Percentiles rank a stretch among this genome's conserved stretches.
Evolutionary conservation across 2,888 invertebrate genomes (phyloP).

Genomic region (Dryococelus australis): DNA sequence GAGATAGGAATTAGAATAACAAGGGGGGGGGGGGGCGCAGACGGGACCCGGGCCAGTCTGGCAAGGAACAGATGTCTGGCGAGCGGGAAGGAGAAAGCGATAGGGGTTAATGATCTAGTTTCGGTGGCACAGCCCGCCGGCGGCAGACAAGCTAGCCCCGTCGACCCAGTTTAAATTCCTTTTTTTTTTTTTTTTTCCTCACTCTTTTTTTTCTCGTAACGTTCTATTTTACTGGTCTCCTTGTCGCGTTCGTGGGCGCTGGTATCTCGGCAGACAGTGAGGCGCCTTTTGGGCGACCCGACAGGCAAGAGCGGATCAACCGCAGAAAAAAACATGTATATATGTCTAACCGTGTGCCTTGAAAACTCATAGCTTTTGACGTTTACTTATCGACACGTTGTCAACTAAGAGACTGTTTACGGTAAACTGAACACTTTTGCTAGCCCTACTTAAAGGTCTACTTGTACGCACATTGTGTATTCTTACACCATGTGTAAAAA

Average conservation of each 20-base stretch:
- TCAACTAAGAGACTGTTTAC: too few species aligned
- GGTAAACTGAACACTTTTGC: too few species aligned
- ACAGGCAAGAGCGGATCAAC: neutral
- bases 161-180: neutral
- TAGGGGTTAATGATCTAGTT: constrained; percentile 4
- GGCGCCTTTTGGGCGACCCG: constrained; percentile 1
- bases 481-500: too few species aligned
- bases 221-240: neutral
- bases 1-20: neutral
- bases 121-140: neutral
- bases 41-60: neutral
- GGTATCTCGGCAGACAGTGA: neutral
- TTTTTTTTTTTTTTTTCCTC: neutral
- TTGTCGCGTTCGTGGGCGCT: neutral
- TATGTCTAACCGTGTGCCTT: too few species aligned
- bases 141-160: constrained; percentile 4
- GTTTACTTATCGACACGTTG: too few species aligned
- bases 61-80: neutral
- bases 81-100: neutral
- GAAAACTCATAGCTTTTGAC: too few species aligned
- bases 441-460: too few species aligned
- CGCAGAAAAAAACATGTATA: too few species aligned
- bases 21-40: neutral
- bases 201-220: too few species aligned
- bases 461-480: too few species aligned